phyloP scores from a whole-genome alignment of 2,797 vertebrate genomes.

The Garrulus glandarius region DNA sequence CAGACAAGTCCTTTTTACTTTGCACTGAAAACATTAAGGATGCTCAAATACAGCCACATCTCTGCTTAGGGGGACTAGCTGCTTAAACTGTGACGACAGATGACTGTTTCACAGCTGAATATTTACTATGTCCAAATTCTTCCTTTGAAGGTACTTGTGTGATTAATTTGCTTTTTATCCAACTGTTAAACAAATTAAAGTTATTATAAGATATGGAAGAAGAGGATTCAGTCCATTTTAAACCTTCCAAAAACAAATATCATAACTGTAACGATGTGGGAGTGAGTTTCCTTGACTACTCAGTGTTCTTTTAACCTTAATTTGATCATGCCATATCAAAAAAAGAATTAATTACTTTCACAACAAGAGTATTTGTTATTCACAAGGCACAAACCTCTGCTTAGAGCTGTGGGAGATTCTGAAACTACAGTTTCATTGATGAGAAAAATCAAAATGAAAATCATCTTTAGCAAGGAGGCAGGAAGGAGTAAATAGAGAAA shows the following conservation, averaged over 20 bases:
- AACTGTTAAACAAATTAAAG: constrained; percentile 36
- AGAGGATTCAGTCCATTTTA: background rate
- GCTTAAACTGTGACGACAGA: background rate
- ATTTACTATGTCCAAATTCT: background rate
- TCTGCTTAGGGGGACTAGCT: background rate
- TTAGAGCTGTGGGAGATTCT: background rate
- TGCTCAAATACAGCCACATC: background rate
- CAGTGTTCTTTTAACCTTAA: background rate
- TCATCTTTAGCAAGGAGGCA: background rate
- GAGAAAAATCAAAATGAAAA: background rate
- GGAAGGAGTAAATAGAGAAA: background rate
- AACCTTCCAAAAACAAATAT: constrained; percentile 8
- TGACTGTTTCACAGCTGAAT: background rate
- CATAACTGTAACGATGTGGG: background rate
- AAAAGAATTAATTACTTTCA: background rate
- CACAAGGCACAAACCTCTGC: background rate
- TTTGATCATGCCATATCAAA: background rate
- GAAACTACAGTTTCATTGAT: background rate
- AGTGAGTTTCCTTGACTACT: constrained; percentile 21
- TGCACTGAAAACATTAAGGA: background rate
- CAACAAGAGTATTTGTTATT: background rate
- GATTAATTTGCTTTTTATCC: constrained; percentile 23
- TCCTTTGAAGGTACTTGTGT: background rate
- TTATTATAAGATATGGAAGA: background rate
- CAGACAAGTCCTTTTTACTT: background rate